These are phyloP conservation scores for Periophthalmus magnuspinnatus DNA, from an alignment of 2,797 vertebrate species.

Conservation along the genomic window DNA sequence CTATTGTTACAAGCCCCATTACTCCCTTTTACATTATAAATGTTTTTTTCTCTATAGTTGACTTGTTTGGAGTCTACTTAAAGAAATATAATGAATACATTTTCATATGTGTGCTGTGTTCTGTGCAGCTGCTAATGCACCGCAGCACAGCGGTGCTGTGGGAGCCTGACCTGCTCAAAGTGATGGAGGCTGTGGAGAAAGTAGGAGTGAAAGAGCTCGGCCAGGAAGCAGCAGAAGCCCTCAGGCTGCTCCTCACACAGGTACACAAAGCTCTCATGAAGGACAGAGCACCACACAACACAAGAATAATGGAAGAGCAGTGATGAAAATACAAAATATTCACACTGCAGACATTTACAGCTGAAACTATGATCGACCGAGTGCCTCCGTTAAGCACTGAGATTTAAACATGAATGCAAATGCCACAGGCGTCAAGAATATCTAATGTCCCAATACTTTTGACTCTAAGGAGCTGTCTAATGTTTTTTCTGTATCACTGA, in stretches of 20 bases:
- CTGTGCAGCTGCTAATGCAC: constrained; percentile 69
- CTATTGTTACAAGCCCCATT: background rate
- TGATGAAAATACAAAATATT: background rate
- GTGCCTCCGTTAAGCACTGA: constrained; percentile 3
- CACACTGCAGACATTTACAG: background rate
- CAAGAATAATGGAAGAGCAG: background rate
- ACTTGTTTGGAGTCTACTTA: background rate
- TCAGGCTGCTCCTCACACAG: constrained; percentile 70
- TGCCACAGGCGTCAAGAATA: background rate
- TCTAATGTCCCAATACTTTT: constrained; percentile 3
- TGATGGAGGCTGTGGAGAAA: constrained; percentile 69
- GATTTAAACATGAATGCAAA: background rate
- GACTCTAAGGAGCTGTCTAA: background rate
- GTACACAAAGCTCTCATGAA: constrained; percentile 39
- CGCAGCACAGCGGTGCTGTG: constrained; percentile 46
- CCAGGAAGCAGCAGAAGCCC: constrained; percentile 54
- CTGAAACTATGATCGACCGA: background rate
- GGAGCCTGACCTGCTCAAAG: constrained; percentile 64
- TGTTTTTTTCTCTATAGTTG: background rate
- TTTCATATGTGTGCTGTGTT: constrained; percentile 2
- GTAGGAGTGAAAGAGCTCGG: constrained; percentile 66
- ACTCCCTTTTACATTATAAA: background rate
- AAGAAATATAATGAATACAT: background rate
- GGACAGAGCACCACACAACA: constrained; percentile 3
- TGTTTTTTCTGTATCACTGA: background rate